Conservation (phyloP, 2,888 invertebrate species). For the Noctua comes region DNA sequence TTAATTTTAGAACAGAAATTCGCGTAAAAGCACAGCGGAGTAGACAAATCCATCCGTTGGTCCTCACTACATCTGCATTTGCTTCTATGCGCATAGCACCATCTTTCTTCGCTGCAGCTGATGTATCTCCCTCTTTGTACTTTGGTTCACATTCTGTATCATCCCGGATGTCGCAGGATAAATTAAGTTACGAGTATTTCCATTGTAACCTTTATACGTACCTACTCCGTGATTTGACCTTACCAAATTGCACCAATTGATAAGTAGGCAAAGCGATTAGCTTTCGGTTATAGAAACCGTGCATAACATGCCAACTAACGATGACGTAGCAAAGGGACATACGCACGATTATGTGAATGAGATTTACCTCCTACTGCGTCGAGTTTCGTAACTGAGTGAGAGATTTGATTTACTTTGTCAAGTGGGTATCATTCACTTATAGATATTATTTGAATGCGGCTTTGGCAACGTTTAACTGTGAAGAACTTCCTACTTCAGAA, state of each 20-base stretch:
- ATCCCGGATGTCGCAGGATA: neutral
- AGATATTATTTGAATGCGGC: neutral
- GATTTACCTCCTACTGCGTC: constrained; percentile 29
- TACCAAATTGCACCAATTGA: constrained; percentile 11
- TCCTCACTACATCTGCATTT: neutral
- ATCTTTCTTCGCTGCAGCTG: neutral
- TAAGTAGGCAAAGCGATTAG: neutral
- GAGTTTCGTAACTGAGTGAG: constrained; percentile 24
- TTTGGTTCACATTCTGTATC: neutral
- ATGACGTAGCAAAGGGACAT: constrained; percentile 43
- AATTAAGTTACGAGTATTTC: neutral
- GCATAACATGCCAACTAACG: constrained; percentile 13
- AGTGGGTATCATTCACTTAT: neutral
- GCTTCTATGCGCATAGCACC: neutral
- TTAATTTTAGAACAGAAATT: neutral
- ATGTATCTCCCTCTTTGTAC: neutral
- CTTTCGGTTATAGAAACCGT: constrained; percentile 19
- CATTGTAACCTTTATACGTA: neutral
- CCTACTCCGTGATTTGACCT: constrained; percentile 6
- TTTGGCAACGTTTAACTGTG: neutral
- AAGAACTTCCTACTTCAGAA: neutral
- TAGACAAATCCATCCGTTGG: neutral
- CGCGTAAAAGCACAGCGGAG: neutral
- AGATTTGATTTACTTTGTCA: constrained; percentile 17
- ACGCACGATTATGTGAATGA: constrained; percentile 24